Conservation (phyloP, 1,140 invertebrate species). For the Cylas formicarius region DNA sequence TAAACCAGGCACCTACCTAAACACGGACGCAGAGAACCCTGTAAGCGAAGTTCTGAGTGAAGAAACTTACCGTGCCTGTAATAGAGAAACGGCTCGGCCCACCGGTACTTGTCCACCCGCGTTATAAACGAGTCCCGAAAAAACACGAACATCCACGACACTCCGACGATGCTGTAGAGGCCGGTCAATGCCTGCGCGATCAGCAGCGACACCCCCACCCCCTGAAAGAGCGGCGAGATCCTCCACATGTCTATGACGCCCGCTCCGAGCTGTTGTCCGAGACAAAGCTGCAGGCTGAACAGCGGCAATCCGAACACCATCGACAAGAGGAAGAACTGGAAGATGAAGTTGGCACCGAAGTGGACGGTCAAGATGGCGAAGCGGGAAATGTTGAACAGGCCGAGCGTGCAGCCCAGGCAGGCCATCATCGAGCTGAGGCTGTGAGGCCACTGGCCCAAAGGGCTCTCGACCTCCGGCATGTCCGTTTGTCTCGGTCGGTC, state of each 20-base stretch:
- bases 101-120: conserved; percentile 69
- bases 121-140: conserved; percentile 83
- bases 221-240: conserved; percentile 83
- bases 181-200: conserved; percentile 73
- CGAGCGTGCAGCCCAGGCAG: conserved; percentile 74
- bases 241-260: conserved; percentile 88
- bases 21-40: too few species aligned
- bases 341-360: conserved; percentile 82
- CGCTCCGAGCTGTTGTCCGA: conserved; percentile 76
- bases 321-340: conserved; percentile 82
- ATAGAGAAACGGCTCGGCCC: conserved; percentile 65
- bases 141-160: conserved; percentile 87
- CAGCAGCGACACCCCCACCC: conserved; percentile 73
- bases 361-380: conserved; percentile 81
- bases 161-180: conserved; percentile 77
- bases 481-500: conserved; percentile 30
- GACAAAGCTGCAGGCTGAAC: conserved; percentile 73
- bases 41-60: too few species aligned
- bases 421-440: conserved; percentile 71
- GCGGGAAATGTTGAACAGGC: conserved; percentile 81
- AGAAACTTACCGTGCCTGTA: conserved; percentile 54
- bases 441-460: conserved; percentile 63
- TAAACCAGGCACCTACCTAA: too few species aligned
- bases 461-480: conserved; percentile 39
- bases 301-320: conserved; percentile 78